phyloP scores from a whole-genome alignment of 2,797 vertebrate species.

The Eospalax fontanierii region DNA sequence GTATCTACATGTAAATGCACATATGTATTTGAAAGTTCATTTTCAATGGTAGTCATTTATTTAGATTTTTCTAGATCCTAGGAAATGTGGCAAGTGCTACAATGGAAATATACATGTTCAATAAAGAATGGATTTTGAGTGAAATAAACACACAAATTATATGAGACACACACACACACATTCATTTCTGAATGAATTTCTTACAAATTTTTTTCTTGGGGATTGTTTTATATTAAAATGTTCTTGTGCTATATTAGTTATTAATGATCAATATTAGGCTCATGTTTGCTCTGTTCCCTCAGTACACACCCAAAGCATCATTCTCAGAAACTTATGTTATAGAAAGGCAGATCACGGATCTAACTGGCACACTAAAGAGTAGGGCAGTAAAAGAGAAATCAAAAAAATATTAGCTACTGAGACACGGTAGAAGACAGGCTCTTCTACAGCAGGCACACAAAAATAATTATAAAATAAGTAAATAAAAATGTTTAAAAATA shows the following conservation, averaged over 20 bases:
- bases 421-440: background rate
- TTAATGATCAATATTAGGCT: background rate
- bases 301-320: background rate
- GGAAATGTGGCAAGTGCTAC: background rate
- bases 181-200: slow-evolving; percentile 20
- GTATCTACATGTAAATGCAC: background rate
- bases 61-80: slow-evolving; percentile 12
- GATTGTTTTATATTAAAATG: slow-evolving; percentile 1
- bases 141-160: background rate
- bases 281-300: background rate
- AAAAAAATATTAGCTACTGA: background rate
- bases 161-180: too few relatives aligned
- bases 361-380: background rate
- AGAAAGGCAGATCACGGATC: background rate
- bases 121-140: slow-evolving; percentile 14
- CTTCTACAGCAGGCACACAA: background rate
- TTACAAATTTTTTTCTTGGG: slow-evolving; percentile 2
- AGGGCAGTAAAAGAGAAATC: background rate
- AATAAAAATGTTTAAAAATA: background rate
- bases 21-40: slow-evolving; percentile 8
- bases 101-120: background rate
- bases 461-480: background rate
- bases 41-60: background rate
- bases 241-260: background rate
- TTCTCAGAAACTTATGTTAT: background rate